Evolutionary conservation across 2,888 invertebrate genomes (phyloP).

Genomic region (Limenitis arthemis): DNA sequence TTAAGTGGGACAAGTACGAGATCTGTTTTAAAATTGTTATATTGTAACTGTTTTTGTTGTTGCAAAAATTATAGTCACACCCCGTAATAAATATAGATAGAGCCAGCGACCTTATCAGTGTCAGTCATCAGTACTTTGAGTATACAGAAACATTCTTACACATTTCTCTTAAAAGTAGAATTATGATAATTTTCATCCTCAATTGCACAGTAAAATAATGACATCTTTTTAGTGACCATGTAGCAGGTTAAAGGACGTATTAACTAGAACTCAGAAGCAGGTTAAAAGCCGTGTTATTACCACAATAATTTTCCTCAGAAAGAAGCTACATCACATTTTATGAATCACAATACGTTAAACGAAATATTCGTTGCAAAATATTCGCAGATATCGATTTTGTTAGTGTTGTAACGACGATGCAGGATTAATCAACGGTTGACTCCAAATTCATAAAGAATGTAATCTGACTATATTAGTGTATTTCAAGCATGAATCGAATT

Average conservation of each 20-base stretch:
- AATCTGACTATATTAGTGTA: slow-evolving; percentile 15
- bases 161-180: too few species aligned
- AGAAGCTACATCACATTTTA: slow-evolving; percentile 19
- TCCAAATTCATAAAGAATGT: slow-evolving; percentile 16
- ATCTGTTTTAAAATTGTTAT: neutral
- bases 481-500: neutral
- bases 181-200: neutral
- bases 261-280: too few species aligned
- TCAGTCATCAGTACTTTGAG: neutral
- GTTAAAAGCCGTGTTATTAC: too few species aligned
- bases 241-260: too few species aligned
- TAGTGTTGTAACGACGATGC: slow-evolving; percentile 17
- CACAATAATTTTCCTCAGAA: too few species aligned
- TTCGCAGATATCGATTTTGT: slow-evolving; percentile 11
- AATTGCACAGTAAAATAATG: too few species aligned
- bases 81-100: neutral
- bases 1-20: slow-evolving; percentile 1
- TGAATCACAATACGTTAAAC: slow-evolving; percentile 18
- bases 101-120: too few species aligned
- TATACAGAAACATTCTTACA: too few species aligned
- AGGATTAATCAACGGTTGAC: neutral
- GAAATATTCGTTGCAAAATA: slow-evolving; percentile 20
- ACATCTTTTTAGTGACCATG: too few species aligned
- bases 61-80: too few species aligned
- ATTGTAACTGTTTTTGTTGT: neutral